Percentiles rank a stretch among this genome's conserved stretches.
Evolutionary conservation across 2,888 invertebrate genomes (phyloP).

Genomic region (Pristionchus maxplancki): DNA sequence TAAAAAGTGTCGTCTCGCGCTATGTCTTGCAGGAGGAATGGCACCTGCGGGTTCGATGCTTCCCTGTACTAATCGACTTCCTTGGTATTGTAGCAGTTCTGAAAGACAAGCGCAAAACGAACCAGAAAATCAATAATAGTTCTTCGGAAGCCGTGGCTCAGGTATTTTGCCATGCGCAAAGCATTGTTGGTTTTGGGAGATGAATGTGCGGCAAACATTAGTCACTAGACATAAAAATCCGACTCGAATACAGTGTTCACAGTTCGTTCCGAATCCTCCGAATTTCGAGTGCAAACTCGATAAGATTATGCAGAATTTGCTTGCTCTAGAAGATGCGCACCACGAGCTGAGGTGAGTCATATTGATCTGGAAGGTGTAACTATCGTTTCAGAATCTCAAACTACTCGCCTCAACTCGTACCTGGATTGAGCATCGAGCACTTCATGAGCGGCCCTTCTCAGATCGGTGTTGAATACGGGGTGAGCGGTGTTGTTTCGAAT

Average conservation of each 20-base stretch:
- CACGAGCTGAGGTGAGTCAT: neutral
- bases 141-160: neutral
- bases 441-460: neutral
- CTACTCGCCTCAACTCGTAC: neutral
- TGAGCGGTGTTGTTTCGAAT: too few species aligned
- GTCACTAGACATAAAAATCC: too few species aligned
- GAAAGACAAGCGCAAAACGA: too few species aligned
- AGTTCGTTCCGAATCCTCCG: neutral
- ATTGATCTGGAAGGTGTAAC: neutral
- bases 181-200: neutral
- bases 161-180: neutral
- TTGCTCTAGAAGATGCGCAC: neutral
- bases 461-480: neutral
- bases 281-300: neutral
- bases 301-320: neutral
- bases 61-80: neutral
- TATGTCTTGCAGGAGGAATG: neutral
- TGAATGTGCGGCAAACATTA: neutral
- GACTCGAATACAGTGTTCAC: too few species aligned
- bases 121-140: too few species aligned
- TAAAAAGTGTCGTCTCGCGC: neutral
- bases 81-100: too few species aligned
- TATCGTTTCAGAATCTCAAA: neutral
- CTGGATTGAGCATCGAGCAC: neutral
- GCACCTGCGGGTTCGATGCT: neutral